Conservation (phyloP, 2,888 invertebrate genomes). For the Phyto melanocephala region DNA sequence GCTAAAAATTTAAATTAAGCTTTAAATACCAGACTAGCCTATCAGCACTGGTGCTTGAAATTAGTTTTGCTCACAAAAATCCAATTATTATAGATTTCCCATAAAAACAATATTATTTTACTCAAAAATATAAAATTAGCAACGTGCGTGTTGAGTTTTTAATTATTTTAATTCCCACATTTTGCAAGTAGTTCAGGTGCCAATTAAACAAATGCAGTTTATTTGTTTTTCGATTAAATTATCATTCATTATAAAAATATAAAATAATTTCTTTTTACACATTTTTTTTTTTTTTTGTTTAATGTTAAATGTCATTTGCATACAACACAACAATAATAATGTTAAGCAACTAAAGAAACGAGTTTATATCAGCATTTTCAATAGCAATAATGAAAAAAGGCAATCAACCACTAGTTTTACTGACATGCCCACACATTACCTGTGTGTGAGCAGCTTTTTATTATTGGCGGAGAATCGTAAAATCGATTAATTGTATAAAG, state of each 20-base stretch:
- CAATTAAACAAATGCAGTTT: slow-evolving; percentile 32
- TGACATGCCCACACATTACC: background rate
- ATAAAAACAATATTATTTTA: background rate
- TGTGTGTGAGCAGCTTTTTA: background rate
- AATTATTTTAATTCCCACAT: slow-evolving; percentile 40
- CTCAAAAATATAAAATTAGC: background rate
- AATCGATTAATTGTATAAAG: background rate
- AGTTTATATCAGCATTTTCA: background rate
- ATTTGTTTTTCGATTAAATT: slow-evolving; percentile 34
- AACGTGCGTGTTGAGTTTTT: too few species aligned
- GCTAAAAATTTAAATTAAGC: too few species aligned
- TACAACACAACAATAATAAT: background rate
- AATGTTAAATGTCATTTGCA: slow-evolving; percentile 33
- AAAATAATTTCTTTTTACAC: background rate
- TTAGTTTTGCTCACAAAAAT: background rate
- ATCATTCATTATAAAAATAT: slow-evolving; percentile 21
- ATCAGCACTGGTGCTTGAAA: too few species aligned
- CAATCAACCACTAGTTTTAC: background rate
- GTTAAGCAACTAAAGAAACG: background rate
- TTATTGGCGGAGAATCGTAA: background rate
- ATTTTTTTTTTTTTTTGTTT: background rate
- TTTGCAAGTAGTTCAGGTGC: slow-evolving; percentile 17
- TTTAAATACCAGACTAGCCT: too few species aligned
- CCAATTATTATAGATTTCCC: slow-evolving; percentile 38
- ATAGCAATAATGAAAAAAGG: background rate